Conservation (phyloP, 2,113 vertebrate species). For the Lucifuga dentata region DNA sequence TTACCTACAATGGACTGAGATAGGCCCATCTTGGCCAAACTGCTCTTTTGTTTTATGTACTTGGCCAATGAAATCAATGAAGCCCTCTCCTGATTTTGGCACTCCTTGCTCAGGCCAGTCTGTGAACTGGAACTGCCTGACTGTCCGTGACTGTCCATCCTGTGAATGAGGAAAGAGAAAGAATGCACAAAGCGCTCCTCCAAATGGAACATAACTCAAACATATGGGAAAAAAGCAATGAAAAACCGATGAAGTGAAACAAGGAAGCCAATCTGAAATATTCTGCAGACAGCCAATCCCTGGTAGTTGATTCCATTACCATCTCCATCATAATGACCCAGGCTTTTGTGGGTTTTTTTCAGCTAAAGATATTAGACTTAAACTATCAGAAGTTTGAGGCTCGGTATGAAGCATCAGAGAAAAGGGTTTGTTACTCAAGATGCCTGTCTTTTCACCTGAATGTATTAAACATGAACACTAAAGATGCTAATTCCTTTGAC, state of each 20-base stretch:
- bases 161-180: conserved; percentile 57
- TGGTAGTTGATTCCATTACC: not conserved
- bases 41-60: conserved; percentile 99
- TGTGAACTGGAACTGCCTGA: conserved; percentile 99
- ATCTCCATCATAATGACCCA: not conserved
- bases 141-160: conserved; percentile 98
- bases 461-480: conserved; percentile 61
- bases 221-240: conserved; percentile 11
- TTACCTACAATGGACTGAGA: conserved; percentile 99
- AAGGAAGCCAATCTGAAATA: not conserved
- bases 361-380: not conserved
- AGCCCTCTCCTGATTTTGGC: conserved; percentile 99
- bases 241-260: conserved; percentile 9
- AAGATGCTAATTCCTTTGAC: conserved; percentile 75
- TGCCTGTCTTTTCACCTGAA: conserved; percentile 70
- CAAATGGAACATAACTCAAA: conserved; percentile 44
- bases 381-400: not conserved
- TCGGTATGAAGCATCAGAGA: conserved; percentile 41
- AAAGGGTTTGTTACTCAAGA: conserved; percentile 61
- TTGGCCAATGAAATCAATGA: conserved; percentile 99
- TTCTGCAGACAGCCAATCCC: not conserved
- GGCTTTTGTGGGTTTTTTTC: conserved; percentile 8
- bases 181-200: not conserved
- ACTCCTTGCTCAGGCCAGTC: conserved; percentile 99
- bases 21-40: conserved; percentile 99